Evolutionary conservation across 1,140 invertebrate species (phyloP).

Genomic region (Nymphalis io): DNA sequence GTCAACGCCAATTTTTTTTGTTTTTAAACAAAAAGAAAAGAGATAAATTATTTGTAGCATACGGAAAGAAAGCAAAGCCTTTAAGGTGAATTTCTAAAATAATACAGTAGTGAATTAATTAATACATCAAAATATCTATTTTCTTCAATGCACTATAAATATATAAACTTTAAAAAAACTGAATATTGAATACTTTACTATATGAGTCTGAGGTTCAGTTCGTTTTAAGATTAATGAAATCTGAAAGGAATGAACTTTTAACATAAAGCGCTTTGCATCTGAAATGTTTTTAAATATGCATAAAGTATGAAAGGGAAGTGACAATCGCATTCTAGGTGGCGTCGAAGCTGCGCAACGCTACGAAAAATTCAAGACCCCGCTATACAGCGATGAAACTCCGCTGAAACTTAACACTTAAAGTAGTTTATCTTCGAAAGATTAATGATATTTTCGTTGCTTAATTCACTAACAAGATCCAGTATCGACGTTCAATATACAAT

Average conservation of each 20-base stretch:
- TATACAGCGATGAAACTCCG: constrained; percentile 38
- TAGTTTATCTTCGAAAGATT: constrained; percentile 50
- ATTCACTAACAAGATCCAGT: background rate
- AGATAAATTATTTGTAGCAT: too few relatives aligned
- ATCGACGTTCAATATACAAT: background rate
- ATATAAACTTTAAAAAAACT: too few relatives aligned
- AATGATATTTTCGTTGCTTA: constrained; percentile 44
- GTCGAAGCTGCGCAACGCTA: constrained; percentile 13
- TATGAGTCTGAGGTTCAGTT: background rate
- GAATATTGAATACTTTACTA: background rate
- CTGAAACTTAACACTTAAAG: constrained; percentile 42
- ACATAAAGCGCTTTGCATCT: constrained; percentile 15
- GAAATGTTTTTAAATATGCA: constrained; percentile 24
- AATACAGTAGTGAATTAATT: too few relatives aligned
- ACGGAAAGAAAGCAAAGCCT: too few relatives aligned
- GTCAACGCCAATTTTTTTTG: too few relatives aligned
- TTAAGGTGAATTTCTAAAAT: too few relatives aligned
- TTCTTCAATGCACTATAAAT: too few relatives aligned
- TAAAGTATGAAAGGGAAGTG: constrained; percentile 22
- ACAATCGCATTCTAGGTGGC: constrained; percentile 37
- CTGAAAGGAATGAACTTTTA: constrained; percentile 15
- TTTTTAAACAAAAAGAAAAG: too few relatives aligned
- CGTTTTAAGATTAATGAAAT: background rate
- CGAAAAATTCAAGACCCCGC: constrained; percentile 37
- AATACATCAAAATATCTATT: too few relatives aligned